phyloP scores from a whole-genome alignment of 2,797 vertebrate genomes.

The Silurus lanzhouensis region DNA sequence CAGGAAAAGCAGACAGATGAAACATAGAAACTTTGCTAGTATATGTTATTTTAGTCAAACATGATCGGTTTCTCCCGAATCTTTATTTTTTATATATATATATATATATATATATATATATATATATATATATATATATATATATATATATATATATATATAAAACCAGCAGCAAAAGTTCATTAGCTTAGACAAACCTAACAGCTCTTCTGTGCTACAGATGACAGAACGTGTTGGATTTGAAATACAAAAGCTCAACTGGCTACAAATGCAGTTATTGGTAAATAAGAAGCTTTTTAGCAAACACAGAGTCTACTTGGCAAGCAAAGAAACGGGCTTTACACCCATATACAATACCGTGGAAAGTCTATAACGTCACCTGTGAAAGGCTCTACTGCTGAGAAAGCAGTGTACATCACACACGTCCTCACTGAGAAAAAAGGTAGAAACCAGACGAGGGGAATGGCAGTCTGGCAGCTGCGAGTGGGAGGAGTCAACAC shows the following conservation, averaged over 20 bases:
- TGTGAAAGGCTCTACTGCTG: slow-evolving; percentile 18
- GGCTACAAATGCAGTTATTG: slow-evolving; percentile 45
- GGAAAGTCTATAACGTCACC: slow-evolving; percentile 29
- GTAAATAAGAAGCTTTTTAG: slow-evolving; percentile 45
- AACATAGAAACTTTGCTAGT: slow-evolving; percentile 43
- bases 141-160: neutral
- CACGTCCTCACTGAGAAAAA: slow-evolving; percentile 11
- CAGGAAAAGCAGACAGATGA: slow-evolving; percentile 44
- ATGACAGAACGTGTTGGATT: slow-evolving; percentile 41
- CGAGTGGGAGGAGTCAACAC: slow-evolving; percentile 17
- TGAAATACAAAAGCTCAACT: slow-evolving; percentile 47
- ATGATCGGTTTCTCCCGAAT: slow-evolving; percentile 16
- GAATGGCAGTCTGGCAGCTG: slow-evolving; percentile 29
- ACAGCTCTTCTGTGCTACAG: slow-evolving; percentile 40
- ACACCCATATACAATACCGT: slow-evolving; percentile 40
- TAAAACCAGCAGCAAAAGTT: slow-evolving; percentile 51
- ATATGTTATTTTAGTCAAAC: slow-evolving; percentile 40
- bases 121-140: too few species aligned
- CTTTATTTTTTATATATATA: neutral
- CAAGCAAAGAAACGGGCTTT: slow-evolving; percentile 61
- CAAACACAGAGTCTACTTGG: slow-evolving; percentile 58
- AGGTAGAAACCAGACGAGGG: slow-evolving; percentile 36
- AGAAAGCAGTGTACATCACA: slow-evolving; percentile 38
- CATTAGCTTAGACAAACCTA: slow-evolving; percentile 48
- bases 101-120: too few species aligned